Percentiles rank a stretch among this genome's conserved stretches.
These are phyloP conservation scores for Coelinius sp. DNA, from an alignment of 2,888 invertebrate genomes.

Conservation along the genomic window DNA sequence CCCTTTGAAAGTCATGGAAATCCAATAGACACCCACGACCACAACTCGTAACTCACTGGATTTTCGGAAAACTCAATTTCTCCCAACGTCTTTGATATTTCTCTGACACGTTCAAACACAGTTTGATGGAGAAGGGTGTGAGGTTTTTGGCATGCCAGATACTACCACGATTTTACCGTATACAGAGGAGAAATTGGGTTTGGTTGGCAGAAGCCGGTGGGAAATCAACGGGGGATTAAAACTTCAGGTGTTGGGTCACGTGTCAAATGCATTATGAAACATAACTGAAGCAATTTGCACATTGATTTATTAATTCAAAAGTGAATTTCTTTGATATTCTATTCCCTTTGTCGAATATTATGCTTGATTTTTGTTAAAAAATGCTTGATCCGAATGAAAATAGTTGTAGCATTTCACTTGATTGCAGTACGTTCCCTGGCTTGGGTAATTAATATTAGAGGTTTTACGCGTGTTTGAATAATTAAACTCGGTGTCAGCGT, in stretches of 20 bases:
- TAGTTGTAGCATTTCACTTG: no score
- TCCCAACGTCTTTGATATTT: conserved; percentile 16
- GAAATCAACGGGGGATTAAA: conserved; percentile 14
- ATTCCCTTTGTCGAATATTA: no score
- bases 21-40: conserved; percentile 19
- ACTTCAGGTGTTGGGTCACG: neutral
- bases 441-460: no score
- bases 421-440: no score
- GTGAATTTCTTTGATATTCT: neutral
- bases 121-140: neutral
- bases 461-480: no score
- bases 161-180: neutral
- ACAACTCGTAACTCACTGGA: conserved; percentile 12
- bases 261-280: neutral
- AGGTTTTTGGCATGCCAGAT: neutral
- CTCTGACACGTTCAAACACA: conserved; percentile 12
- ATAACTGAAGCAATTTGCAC: neutral
- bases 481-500: no score
- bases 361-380: no score
- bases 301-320: neutral
- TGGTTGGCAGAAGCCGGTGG: conserved; percentile 6
- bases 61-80: conserved; percentile 27
- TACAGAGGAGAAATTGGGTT: neutral
- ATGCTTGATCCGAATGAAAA: no score
- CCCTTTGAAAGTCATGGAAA: conserved; percentile 9